These are phyloP conservation scores for Myripristis murdjan DNA, from an alignment of 2,797 vertebrate genomes.

Conservation along the genomic window DNA sequence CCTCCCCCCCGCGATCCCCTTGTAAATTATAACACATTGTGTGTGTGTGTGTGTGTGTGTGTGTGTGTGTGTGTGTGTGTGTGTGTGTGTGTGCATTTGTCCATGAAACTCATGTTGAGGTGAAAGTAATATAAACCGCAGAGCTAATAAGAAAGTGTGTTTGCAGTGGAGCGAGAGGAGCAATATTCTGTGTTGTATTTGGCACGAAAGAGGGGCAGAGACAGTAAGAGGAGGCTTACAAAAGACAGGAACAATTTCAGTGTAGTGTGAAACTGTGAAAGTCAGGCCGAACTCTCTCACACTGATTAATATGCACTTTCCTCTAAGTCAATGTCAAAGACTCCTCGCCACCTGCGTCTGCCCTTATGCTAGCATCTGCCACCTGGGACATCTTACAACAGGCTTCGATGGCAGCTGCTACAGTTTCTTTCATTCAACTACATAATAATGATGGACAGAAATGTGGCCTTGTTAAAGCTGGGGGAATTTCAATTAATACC, in stretches of 20 bases:
- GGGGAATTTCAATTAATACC: conserved; percentile 10
- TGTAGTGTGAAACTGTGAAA: conserved; percentile 49
- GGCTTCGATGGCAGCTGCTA: conserved; percentile 53
- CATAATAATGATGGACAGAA: conserved; percentile 32
- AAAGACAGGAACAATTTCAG: conserved; percentile 22
- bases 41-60: background rate
- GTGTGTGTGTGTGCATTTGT: conserved; percentile 10
- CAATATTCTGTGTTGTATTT: conserved; percentile 53
- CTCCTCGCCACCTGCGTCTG: conserved; percentile 55
- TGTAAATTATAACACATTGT: conserved; percentile 12
- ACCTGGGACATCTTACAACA: conserved; percentile 52
- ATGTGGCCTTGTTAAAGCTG: conserved; percentile 3
- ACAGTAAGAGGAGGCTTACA: conserved; percentile 18
- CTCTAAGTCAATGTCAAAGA: conserved; percentile 54
- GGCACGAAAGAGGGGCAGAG: conserved; percentile 14
- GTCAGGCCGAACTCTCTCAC: conserved; percentile 53
- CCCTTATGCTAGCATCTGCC: conserved; percentile 53
- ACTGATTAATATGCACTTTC: conserved; percentile 56
- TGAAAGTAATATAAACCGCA: conserved; percentile 40
- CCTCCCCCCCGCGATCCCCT: background rate
- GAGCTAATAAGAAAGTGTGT: conserved; percentile 53
- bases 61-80: conserved; percentile 4
- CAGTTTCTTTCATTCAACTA: conserved; percentile 33
- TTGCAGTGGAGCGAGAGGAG: conserved; percentile 42
- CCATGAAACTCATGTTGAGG: conserved; percentile 21